A percentile compares a stretch with the other conserved stretches of the same genome.
phyloP scores from a whole-genome alignment of 92 coral and sea anemone genomes.

The Virgularia gustaviana region DNA sequence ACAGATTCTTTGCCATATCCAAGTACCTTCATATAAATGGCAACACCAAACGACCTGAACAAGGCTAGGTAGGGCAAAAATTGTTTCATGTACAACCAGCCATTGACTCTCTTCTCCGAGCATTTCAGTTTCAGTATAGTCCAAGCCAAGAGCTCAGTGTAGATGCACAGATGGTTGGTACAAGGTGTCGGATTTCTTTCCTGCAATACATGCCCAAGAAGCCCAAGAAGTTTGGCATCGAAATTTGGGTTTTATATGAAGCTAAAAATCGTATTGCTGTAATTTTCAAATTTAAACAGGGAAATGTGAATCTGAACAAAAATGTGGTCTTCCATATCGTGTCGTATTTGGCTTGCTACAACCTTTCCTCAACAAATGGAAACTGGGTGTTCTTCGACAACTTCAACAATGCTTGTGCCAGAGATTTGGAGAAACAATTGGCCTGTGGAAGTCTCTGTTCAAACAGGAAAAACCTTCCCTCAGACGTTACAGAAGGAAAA shows the following conservation, averaged over 20 bases:
- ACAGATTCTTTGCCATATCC: neutral
- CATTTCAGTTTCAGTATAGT: neutral
- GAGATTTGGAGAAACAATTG: neutral
- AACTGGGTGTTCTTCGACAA: neutral
- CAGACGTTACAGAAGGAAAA: neutral
- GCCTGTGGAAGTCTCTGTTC: neutral
- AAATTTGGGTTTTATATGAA: neutral
- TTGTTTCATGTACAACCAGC: neutral
- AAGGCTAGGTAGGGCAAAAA: neutral
- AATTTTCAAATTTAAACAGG: neutral
- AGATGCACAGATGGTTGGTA: neutral
- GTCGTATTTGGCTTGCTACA: neutral
- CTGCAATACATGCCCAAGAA: too few relatives aligned
- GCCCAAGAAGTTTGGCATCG: too few relatives aligned
- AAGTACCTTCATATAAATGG: neutral
- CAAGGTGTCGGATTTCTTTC: neutral
- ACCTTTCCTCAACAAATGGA: neutral
- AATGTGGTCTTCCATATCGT: slow-evolving; percentile 1
- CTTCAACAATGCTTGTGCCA: neutral
- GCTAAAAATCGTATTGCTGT: neutral
- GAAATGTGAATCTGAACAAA: neutral
- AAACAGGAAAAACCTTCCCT: neutral
- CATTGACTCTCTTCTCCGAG: neutral
- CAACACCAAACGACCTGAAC: slow-evolving; percentile 3
- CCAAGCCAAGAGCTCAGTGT: neutral